Base-by-base conservation (phyloP, 2,888 invertebrate genomes). In the Drosophila putrida region DNA sequence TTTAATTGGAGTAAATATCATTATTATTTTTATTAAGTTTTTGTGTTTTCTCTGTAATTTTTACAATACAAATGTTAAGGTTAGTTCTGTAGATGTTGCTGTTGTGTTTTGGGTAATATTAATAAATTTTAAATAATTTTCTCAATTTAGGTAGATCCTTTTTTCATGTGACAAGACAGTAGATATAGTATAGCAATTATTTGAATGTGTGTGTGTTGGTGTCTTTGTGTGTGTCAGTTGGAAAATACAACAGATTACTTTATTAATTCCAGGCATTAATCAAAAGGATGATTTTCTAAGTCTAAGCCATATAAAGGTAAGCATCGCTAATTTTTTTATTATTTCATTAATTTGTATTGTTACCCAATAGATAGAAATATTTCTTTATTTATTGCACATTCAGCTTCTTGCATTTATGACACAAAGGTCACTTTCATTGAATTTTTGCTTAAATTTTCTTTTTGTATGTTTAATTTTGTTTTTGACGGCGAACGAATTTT, bases 191-290 rank as follows among this genome's bases (percentile, higher is more conserved):
- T 55, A 55, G 25, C 20, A 57, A 46, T 27, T 51, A 47, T 35
- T 41, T 49, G 20, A 57, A 53, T 71, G 44, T 71, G 50, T 71
- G 50, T 28, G 28, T 28, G 28, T 28, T 5, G 8, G 28, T 28
- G 28, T 28, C 54, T 66, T 60, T 68, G 41, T 71, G 61, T 65
- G 62, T 63, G 57, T 6, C 35, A 51, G 43, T 63, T 35, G 31
- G 46, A 78, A 74, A 80, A 75, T 65, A 66, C 69, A 71, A 70
- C 65, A 64, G 64, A 66, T 65, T 54, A 70, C 61, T 66, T 75
- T 79, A 57, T 70, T 58, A 74, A 72, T 81, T 79, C 71, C 83
- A 83, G 80, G 85, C 85, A 83, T 75, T 82, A 85, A 79, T 82
- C 60, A 71, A 79, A 80, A 82, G 71, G 68, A 83, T 80, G 85